A percentile compares a stretch with the other conserved stretches of the same genome.
These are phyloP conservation scores for Muscidifurax raptorellus DNA, from an alignment of 1,140 invertebrate genomes.

Conservation along the genomic window DNA sequence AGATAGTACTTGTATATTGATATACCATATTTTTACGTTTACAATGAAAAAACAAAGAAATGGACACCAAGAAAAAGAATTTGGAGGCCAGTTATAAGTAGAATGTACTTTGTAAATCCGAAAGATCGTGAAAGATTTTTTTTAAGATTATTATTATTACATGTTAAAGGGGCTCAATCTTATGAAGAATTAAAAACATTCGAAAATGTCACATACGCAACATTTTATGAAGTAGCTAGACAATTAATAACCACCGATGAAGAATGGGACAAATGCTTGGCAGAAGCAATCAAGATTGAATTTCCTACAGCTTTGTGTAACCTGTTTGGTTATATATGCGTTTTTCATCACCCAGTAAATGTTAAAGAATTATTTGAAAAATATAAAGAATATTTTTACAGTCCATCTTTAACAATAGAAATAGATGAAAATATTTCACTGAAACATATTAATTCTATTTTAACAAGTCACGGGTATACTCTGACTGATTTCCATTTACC, in stretches of 20 bases:
- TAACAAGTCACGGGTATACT: not conserved
- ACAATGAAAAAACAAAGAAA: not conserved
- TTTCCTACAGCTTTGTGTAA: constrained; percentile 5
- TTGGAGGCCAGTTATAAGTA: not conserved
- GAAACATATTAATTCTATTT: not conserved
- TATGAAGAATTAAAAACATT: not conserved
- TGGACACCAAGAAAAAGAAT: not conserved
- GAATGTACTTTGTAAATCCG: not conserved
- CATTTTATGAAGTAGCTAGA: not conserved
- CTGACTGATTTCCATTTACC: not conserved
- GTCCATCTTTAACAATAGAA: not conserved
- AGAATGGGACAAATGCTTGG: no score
- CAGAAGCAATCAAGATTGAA: not conserved
- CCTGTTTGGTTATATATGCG: constrained; percentile 24
- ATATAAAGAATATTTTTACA: not conserved
- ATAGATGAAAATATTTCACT: not conserved
- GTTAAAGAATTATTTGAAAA: constrained; percentile 1
- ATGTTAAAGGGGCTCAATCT: not conserved
- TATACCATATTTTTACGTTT: constrained; percentile 49
- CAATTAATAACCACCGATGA: no score
- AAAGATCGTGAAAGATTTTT: not conserved
- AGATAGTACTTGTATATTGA: constrained; percentile 57
- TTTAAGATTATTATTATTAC: not conserved
- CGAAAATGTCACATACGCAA: not conserved
- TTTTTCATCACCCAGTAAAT: constrained; percentile 9